These are phyloP conservation scores for Lepisosteus osseus DNA, from an alignment of 2,113 vertebrate species.

Conservation along the genomic window DNA sequence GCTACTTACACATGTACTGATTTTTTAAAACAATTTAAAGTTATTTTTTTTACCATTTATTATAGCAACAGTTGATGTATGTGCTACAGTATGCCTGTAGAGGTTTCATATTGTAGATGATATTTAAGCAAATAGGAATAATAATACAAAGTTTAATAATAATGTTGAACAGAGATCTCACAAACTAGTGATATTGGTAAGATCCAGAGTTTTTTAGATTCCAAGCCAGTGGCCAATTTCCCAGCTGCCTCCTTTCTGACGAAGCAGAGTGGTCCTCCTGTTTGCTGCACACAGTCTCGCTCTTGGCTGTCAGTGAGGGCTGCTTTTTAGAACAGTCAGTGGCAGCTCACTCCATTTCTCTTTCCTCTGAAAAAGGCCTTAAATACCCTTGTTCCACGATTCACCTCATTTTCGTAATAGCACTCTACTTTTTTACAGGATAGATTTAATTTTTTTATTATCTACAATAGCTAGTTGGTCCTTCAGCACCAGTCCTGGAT, in stretches of 20 bases:
- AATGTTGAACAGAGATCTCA: slow-evolving; percentile 39
- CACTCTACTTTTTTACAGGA: slow-evolving; percentile 28
- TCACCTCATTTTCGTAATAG: slow-evolving; percentile 37
- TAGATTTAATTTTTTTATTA: slow-evolving; percentile 34
- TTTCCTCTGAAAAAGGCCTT: slow-evolving; percentile 14
- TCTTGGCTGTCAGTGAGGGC: slow-evolving; percentile 25
- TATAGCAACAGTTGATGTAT: slow-evolving; percentile 50
- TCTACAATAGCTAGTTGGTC: slow-evolving; percentile 33
- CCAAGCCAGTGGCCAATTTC: background rate
- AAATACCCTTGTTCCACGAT: background rate
- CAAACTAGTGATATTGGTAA: slow-evolving; percentile 42
- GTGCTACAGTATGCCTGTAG: slow-evolving; percentile 42
- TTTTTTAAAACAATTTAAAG: slow-evolving; percentile 43
- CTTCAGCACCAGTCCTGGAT: background rate
- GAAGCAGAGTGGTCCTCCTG: slow-evolving; percentile 42
- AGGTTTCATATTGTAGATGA: slow-evolving; percentile 49
- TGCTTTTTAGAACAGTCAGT: slow-evolving; percentile 51
- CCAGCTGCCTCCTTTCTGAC: slow-evolving; percentile 10
- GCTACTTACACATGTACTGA: slow-evolving; percentile 57
- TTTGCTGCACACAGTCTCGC: slow-evolving; percentile 35
- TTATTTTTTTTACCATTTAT: slow-evolving; percentile 44
- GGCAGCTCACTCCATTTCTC: slow-evolving; percentile 37
- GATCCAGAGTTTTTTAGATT: slow-evolving; percentile 47
- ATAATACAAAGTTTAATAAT: slow-evolving; percentile 40
- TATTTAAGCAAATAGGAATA: slow-evolving; percentile 47